Conservation (phyloP, 2,797 vertebrate genomes). For the Pantherophis vulpinus region DNA sequence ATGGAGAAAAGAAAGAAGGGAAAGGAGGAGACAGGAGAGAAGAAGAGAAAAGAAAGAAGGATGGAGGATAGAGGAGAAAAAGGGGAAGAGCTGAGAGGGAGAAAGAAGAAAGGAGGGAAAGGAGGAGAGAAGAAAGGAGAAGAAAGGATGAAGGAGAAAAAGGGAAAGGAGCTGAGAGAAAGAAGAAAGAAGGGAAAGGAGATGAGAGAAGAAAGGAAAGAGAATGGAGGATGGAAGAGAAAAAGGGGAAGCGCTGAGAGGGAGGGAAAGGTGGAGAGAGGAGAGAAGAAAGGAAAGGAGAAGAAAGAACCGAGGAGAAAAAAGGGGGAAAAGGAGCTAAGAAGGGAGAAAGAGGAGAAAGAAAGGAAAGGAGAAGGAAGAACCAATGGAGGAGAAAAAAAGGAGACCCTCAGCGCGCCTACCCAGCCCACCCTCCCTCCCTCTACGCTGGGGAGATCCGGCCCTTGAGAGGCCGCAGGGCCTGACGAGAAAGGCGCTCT, state of each 20-base stretch:
- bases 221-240: not conserved
- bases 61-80: not conserved
- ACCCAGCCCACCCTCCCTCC: no score
- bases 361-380: not conserved
- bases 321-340: not conserved
- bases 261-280: not conserved
- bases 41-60: no score
- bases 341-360: not conserved
- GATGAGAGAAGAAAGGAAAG: not conserved
- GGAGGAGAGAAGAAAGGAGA: not conserved
- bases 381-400: not conserved
- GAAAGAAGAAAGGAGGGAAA: not conserved
- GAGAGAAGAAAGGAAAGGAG: not conserved
- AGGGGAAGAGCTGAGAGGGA: not conserved
- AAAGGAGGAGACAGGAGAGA: no score
- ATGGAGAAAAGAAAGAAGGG: no score
- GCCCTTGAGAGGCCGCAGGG: not conserved
- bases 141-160: not conserved
- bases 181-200: not conserved
- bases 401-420: not conserved
- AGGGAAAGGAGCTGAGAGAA: not conserved
- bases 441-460: no score
- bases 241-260: no score
- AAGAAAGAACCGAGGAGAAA: not conserved
- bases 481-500: not conserved